A percentile compares a stretch with the other conserved stretches of the same genome.
Evolutionary conservation across 2,888 invertebrate species (phyloP).

Genomic region (Pollenia griseotomentosa): DNA sequence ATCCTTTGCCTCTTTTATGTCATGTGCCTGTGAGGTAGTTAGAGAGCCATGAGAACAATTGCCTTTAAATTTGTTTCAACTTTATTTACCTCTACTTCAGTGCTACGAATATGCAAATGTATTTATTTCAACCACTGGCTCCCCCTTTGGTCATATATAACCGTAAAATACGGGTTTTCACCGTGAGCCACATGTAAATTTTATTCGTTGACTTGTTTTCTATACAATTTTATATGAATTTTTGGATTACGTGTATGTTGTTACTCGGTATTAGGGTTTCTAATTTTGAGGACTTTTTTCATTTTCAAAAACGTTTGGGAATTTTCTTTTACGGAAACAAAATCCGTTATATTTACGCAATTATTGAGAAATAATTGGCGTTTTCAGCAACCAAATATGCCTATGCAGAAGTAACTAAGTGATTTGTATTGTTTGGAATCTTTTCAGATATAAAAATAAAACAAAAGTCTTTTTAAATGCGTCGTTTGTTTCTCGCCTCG

Average conservation of each 20-base stretch:
- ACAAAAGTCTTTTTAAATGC: too few relatives aligned
- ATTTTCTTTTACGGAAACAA: too few relatives aligned
- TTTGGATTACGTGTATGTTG: conserved; percentile 38
- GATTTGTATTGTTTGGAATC: too few relatives aligned
- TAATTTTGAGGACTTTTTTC: too few relatives aligned
- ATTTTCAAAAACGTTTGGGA: too few relatives aligned
- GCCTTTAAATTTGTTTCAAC: conserved; percentile 56
- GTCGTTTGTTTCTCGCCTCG: too few relatives aligned
- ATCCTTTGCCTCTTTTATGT: conserved; percentile 34
- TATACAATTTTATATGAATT: conserved; percentile 47
- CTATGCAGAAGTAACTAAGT: too few relatives aligned
- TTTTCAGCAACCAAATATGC: too few relatives aligned
- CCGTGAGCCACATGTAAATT: conserved; percentile 73
- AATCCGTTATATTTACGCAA: too few relatives aligned
- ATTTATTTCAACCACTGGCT: not conserved
- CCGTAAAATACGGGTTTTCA: conserved; percentile 69
- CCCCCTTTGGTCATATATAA: conserved; percentile 41
- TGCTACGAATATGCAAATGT: conserved; percentile 48
- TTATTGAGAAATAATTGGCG: too few relatives aligned
- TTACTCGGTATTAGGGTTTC: not conserved
- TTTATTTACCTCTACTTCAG: not conserved
- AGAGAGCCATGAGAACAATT: conserved; percentile 51
- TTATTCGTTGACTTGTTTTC: conserved; percentile 61
- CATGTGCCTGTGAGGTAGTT: not conserved
- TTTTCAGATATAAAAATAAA: too few relatives aligned